Base-by-base conservation (phyloP, 1,140 invertebrate genomes). In the Onthophagus taurus region DNA sequence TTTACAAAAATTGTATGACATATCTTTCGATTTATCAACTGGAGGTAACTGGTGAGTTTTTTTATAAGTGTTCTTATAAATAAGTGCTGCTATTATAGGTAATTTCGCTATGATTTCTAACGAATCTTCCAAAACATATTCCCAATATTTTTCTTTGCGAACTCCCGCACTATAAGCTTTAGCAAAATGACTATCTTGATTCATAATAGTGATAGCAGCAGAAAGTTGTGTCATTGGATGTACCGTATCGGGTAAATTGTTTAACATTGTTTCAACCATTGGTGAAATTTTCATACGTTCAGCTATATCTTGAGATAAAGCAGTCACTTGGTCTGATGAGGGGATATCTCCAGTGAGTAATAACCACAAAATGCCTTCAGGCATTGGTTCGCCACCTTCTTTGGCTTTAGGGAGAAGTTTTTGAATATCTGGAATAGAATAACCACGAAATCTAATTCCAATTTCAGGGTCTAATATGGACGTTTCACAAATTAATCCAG, bases 181-280 rank as follows among this genome's bases (percentile, higher is more conserved):
- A 3, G 87, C 87, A 71, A 95, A 98, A 61, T 88, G 85, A 58
- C 89, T 93, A 69, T 97, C 93, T 57, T 82, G 88, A 67, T 95
- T 95, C 31, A 96, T 71, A 2, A 91, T 81, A 8, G 89, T 92
- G 46, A 96, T 81, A 8, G 93, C 94, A 20, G 89, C 83, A 31
- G 85, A 85, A 58, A 97, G 90, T 65, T 97, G 94, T 8, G 91
- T 83, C 94, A 97, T 97, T 0, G 93, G 93, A 60, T 97, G 93
- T 18, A 98, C 67, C 48, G 80, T 80, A 51, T 80, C 79, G n/a
- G 95, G 95, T 69, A 98, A 89, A 63, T 92, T 92, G 68, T 97
- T 96, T 48, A 98, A 68, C 74, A 97, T 85, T 18, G 83, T 90
- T 8, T 92, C 89, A 20, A 98, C 91, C 67, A 97, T 93, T 33